Percentiles rank a stretch among this genome's conserved stretches.
These are phyloP conservation scores for Mormyrus proboscirostris DNA, from an alignment of 2,797 vertebrate genomes.

Conservation along the genomic window DNA sequence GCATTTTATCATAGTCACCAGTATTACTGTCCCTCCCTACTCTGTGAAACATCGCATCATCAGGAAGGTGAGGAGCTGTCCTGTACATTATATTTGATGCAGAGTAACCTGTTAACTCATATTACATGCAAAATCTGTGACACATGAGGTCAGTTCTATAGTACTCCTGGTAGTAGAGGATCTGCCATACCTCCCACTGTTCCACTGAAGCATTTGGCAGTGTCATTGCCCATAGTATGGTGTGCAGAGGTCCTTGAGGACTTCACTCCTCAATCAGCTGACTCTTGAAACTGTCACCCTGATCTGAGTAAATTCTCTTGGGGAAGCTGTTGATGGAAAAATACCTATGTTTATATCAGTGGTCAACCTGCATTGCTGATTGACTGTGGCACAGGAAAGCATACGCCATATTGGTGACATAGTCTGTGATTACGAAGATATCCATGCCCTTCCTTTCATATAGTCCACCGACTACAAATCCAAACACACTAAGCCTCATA, in stretches of 20 bases:
- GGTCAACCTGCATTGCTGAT: not conserved
- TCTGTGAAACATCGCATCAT: not conserved
- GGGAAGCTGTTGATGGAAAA: not conserved
- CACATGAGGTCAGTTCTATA: not conserved
- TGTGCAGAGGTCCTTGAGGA: not conserved
- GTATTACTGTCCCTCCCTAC: not conserved
- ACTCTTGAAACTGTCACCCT: not conserved
- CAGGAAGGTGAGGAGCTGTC: not conserved
- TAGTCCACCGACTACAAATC: not conserved
- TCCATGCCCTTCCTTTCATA: not conserved
- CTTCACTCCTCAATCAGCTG: not conserved
- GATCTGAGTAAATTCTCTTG: not conserved
- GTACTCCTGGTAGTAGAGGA: not conserved
- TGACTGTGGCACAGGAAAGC: not conserved
- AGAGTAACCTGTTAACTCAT: not conserved
- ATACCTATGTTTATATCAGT: not conserved
- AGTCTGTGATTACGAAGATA: not conserved
- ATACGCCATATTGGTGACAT: not conserved
- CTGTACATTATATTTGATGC: not conserved
- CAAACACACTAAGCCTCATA: not conserved
- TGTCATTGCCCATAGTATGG: not conserved
- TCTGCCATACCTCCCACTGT: not conserved
- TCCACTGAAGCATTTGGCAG: not conserved
- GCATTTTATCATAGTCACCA: not conserved
- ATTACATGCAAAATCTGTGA: not conserved